Base-by-base conservation (phyloP, 2,113 vertebrate species). In the Phrynosoma platyrhinos region DNA sequence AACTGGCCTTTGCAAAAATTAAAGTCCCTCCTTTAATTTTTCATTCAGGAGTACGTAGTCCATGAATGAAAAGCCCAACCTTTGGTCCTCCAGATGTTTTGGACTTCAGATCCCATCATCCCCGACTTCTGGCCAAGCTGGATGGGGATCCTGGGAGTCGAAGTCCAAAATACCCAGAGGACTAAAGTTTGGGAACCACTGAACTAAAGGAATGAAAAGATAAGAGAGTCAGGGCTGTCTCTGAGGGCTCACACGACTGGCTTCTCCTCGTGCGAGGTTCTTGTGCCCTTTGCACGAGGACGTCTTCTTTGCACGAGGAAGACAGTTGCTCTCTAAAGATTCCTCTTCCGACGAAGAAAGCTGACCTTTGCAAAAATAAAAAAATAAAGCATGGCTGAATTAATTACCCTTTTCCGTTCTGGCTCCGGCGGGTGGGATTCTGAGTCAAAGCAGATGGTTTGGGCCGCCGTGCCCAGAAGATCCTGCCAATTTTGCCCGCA, bases 401-500 rank as follows among this genome's bases (percentile, higher is more conserved):
- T 82, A 74, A 87, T 87, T 87, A 87, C 86, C 86, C 86, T 87
- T 87, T 87, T 75, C 86, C 79, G 14, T 74, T 36, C 53, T 72
- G 86, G 79, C 68, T 27, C 66, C 53, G 12, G 32, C 30, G 10
- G 40, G 62, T n/a, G 30, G n/a, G 53, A 10, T 71, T 58, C 14
- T n/a, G 52, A 84, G 40, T 66, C 32, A 52, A 23, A 68, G 32
- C 74, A 21, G 64, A 32, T 30, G 23, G 21, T 69, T 9, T 36
- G 42, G 77, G 68, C n/a, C 8, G 42, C 68, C 7, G 66, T 3
- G 9, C n/a, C 32, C 18, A 23, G 83, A 42, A 72, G 80, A 14
- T 12, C 27, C 32, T 23, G 13, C 32, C 1, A 75, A 20, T 18
- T 21, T 5, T 20, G 68, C 68, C 23, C 1, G 36, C 4, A 5